These are phyloP conservation scores for Eupleurogrammus muticus DNA, from an alignment of 2,797 vertebrate species.

Conservation along the genomic window DNA sequence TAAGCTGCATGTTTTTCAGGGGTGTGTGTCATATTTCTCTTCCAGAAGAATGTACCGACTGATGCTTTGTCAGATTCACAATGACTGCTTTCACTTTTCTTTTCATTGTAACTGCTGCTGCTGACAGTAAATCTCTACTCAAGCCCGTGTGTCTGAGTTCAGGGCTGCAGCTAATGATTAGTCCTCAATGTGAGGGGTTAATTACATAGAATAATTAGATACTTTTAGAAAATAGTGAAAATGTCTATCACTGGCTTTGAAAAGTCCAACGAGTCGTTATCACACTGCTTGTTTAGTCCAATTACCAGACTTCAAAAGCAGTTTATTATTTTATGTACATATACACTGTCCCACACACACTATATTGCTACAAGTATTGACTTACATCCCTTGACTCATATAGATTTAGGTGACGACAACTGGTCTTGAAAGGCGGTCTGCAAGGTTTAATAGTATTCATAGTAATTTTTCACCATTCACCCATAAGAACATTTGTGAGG, in stretches of 20 bases:
- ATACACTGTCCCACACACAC: no score
- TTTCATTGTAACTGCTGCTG: not conserved
- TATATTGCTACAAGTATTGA: no score
- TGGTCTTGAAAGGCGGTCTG: no score
- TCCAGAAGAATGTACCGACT: constrained; percentile 35
- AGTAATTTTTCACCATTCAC: no score
- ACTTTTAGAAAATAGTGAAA: not conserved
- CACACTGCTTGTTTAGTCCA: not conserved
- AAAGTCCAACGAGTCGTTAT: not conserved
- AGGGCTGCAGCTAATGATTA: not conserved
- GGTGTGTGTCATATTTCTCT: constrained; percentile 59
- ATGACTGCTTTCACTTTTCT: constrained; percentile 33
- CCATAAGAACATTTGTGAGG: no score
- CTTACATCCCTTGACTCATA: no score
- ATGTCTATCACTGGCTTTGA: not conserved
- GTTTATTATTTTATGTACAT: not conserved
- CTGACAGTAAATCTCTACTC: not conserved
- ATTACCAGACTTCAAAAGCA: not conserved
- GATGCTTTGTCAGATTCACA: constrained; percentile 50
- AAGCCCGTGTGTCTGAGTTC: not conserved
- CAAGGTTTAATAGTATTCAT: no score
- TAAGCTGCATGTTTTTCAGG: constrained; percentile 45
- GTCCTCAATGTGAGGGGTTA: not conserved
- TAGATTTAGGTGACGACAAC: no score
- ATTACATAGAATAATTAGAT: not conserved